These are phyloP conservation scores for Entelurus aequoreus DNA, from an alignment of 2,113 vertebrate species.

Conservation along the genomic window DNA sequence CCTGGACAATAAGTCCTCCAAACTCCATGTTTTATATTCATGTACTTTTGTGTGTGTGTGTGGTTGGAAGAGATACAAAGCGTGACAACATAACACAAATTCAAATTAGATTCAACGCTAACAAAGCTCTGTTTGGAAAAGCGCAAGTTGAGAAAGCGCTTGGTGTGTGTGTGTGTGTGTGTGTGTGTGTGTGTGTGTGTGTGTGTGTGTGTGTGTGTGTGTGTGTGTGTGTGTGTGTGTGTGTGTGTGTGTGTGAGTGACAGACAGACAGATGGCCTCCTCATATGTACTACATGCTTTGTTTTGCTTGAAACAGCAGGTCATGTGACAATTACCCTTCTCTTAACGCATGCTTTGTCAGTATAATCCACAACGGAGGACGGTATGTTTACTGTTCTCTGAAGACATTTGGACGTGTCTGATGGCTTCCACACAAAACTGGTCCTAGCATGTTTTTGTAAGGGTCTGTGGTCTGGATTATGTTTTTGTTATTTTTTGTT, in stretches of 20 bases:
- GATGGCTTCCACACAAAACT: no score
- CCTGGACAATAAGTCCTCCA: not conserved
- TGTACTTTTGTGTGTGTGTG: not conserved
- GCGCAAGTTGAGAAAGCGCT: not conserved
- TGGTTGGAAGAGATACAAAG: not conserved
- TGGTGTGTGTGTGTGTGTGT: not conserved
- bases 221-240: no score
- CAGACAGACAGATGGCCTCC: slow-evolving; percentile 4
- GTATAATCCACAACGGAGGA: no score
- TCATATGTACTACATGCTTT: not conserved
- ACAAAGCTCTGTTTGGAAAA: not conserved
- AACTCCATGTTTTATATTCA: not conserved
- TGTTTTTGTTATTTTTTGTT: no score
- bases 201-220: no score
- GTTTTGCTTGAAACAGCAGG: not conserved
- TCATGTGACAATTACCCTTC: not conserved
- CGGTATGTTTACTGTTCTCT: no score
- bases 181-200: no score
- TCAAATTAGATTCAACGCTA: not conserved
- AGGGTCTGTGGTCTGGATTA: no score
- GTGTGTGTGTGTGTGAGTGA: no score
- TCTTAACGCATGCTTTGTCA: not conserved
- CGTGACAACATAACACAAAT: not conserved
- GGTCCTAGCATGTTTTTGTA: no score
- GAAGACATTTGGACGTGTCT: no score